These are phyloP conservation scores for Macroramphosus scolopax DNA, from an alignment of 2,797 vertebrate species.

Conservation along the genomic window DNA sequence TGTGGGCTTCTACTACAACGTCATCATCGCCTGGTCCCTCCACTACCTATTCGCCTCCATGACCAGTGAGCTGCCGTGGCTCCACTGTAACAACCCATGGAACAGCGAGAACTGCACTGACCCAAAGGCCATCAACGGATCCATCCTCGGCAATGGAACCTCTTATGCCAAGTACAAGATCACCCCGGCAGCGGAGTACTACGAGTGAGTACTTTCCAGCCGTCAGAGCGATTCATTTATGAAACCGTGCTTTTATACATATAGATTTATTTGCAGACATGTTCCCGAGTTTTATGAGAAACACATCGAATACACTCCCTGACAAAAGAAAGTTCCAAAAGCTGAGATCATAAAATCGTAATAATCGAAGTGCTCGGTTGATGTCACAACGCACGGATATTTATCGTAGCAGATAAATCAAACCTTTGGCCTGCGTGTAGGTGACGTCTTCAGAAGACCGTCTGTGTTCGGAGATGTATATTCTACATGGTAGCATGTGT, in stretches of 20 bases:
- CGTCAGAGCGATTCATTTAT: background rate
- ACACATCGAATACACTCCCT: too few species aligned
- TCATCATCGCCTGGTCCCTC: constrained; percentile 99
- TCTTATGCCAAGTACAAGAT: constrained; percentile 92
- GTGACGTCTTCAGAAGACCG: too few species aligned
- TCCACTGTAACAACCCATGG: constrained; percentile 87
- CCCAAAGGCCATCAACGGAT: constrained; percentile 81
- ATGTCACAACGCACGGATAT: too few species aligned
- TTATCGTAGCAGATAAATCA: too few species aligned
- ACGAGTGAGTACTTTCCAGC: constrained; percentile 86
- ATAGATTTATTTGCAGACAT: too few species aligned
- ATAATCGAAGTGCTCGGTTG: too few species aligned
- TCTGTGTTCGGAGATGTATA: too few species aligned
- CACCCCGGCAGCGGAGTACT: constrained; percentile 95
- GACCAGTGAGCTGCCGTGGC: constrained; percentile 90
- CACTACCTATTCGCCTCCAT: constrained; percentile 96
- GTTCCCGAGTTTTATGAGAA: too few species aligned
- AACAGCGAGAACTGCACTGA: constrained; percentile 92
- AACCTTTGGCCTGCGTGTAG: too few species aligned
- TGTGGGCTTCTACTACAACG: constrained; percentile 99
- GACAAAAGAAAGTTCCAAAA: too few species aligned
- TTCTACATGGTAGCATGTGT: too few species aligned
- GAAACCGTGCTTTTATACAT: background rate
- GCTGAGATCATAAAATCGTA: too few species aligned
- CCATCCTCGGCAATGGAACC: constrained; percentile 81